Evolutionary conservation across 2,797 vertebrate species (phyloP).

Genomic region (Triplophysa bombifrons): DNA sequence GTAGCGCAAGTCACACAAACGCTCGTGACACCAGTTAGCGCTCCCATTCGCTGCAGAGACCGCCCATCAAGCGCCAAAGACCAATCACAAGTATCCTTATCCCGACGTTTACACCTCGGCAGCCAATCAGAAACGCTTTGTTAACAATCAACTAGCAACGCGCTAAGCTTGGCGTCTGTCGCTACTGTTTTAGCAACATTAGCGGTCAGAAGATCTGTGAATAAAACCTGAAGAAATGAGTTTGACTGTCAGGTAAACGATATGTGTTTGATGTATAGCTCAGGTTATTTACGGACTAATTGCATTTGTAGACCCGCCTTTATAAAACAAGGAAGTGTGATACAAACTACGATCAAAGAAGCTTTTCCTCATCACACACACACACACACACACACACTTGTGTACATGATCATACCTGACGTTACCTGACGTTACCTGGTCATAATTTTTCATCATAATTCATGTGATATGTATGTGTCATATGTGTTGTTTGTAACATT

Average conservation of each 20-base stretch:
- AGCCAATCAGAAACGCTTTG: conserved; percentile 11
- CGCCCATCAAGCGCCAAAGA: conserved; percentile 7
- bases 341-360: no score
- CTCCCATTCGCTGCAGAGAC: background rate
- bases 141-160: conserved; percentile 25
- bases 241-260: conserved; percentile 55
- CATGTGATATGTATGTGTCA: background rate
- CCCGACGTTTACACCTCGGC: background rate
- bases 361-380: no score
- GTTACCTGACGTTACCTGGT: no score
- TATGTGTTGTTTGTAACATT: background rate
- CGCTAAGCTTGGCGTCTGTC: conserved; percentile 11
- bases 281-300: background rate
- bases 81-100: conserved; percentile 26
- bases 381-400: no score
- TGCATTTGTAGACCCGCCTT: background rate
- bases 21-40: no score
- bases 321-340: background rate
- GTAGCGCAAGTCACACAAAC: no score
- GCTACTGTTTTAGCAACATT: background rate
- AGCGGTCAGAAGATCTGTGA: background rate
- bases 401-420: no score
- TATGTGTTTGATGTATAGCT: background rate
- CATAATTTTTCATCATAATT: no score
- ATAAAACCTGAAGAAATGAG: conserved; percentile 53